phyloP scores from a whole-genome alignment of 2,797 vertebrate species.

The Micromesistius poutassou region DNA sequence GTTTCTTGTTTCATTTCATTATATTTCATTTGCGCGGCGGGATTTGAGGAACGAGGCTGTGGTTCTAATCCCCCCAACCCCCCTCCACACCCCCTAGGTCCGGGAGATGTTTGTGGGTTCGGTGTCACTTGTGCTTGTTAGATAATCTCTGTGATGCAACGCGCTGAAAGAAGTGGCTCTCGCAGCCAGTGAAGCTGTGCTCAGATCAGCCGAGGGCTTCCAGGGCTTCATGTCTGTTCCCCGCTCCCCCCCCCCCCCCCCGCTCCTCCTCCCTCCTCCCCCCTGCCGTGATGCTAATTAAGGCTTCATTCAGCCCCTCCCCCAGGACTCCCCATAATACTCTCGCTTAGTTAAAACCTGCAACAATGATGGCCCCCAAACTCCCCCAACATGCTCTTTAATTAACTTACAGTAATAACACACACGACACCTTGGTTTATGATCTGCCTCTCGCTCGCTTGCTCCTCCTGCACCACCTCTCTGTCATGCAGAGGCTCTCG shows the following conservation, averaged over 20 bases:
- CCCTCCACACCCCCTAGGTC: conserved; percentile 71
- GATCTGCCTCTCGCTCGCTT: conserved; percentile 2
- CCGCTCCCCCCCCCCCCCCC: conserved; percentile 40
- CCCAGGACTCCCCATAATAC: conserved; percentile 56
- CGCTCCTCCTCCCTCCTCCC: conserved; percentile 53
- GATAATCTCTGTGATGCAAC: conserved; percentile 80
- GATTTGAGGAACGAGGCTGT: conserved; percentile 56
- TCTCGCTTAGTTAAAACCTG: conserved; percentile 56
- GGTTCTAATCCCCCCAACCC: conserved; percentile 71
- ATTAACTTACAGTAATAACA: conserved; percentile 69
- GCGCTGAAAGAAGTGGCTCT: conserved; percentile 58
- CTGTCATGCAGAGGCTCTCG: not conserved
- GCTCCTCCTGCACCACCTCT: conserved; percentile 25
- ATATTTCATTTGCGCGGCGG: conserved; percentile 23
- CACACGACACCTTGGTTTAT: conserved; percentile 49
- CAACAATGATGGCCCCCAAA: conserved; percentile 61
- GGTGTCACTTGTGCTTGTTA: conserved; percentile 74
- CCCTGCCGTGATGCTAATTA: conserved; percentile 78
- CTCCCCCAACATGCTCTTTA: conserved; percentile 68
- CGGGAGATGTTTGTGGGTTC: conserved; percentile 73
- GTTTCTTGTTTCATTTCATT: not conserved
- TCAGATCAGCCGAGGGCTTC: conserved; percentile 47
- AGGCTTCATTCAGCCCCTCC: conserved; percentile 64
- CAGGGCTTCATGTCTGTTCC: conserved; percentile 43
- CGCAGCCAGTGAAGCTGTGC: conserved; percentile 10